These are phyloP conservation scores for Epinephelus awoara DNA, from an alignment of 2,797 vertebrate species.

Conservation along the genomic window DNA sequence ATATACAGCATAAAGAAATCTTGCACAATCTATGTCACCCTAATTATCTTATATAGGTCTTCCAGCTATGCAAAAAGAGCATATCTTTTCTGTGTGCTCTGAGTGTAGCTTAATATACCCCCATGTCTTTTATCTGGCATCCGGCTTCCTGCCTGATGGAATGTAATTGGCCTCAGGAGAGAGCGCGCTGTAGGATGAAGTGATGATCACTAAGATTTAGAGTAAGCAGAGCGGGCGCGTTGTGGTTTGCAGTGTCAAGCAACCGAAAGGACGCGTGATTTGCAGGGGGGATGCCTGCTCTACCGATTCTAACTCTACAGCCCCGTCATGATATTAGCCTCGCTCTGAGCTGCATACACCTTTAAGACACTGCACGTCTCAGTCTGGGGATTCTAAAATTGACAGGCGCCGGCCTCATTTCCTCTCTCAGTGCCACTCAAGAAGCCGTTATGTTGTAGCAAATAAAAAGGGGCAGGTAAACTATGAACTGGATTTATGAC, in stretches of 20 bases:
- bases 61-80: constrained; percentile 57
- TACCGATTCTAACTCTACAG: not conserved
- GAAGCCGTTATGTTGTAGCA: constrained; percentile 16
- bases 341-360: constrained; percentile 13
- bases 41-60: constrained; percentile 71
- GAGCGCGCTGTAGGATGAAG: constrained; percentile 64
- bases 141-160: constrained; percentile 81
- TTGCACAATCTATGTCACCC: constrained; percentile 51
- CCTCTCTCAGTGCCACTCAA: constrained; percentile 34
- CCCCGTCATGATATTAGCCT: constrained; percentile 8
- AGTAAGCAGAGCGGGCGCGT: constrained; percentile 60
- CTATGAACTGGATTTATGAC: constrained; percentile 48
- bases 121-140: constrained; percentile 76
- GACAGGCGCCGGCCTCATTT: constrained; percentile 48
- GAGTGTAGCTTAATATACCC: constrained; percentile 75
- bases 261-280: constrained; percentile 2
- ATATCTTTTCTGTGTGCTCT: constrained; percentile 51
- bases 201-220: constrained; percentile 62
- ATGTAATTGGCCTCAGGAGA: constrained; percentile 83
- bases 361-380: constrained; percentile 42
- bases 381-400: constrained; percentile 42
- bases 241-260: constrained; percentile 44
- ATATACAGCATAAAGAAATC: not conserved
- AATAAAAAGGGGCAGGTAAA: constrained; percentile 46
- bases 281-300: constrained; percentile 5